Conservation (phyloP, 2,888 invertebrate species). For the Eudemis profundana region DNA sequence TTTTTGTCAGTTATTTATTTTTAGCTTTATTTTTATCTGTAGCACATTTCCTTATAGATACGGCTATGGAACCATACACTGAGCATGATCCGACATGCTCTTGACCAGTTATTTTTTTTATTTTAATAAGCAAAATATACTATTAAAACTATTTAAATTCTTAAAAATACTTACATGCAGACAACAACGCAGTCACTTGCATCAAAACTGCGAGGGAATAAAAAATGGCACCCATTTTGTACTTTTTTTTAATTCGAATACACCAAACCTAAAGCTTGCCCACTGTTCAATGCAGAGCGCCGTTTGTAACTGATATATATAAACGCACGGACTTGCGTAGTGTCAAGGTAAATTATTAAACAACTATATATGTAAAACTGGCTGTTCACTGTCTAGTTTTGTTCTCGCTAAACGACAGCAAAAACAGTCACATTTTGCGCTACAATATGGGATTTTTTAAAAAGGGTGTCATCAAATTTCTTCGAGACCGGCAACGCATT, state of each 20-base stretch:
- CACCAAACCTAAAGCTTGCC: conserved; percentile 54
- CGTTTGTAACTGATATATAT: conserved; percentile 54
- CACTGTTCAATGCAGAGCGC: conserved; percentile 51
- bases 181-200: conserved; percentile 53
- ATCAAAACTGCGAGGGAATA: conserved; percentile 52
- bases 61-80: no score
- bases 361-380: conserved; percentile 20
- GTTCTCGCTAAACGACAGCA: neutral
- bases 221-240: conserved; percentile 55
- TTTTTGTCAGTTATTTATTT: no score
- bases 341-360: conserved; percentile 51
- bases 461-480: no score
- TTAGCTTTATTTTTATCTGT: no score
- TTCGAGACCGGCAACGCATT: no score
- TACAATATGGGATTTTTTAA: no score
- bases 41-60: no score
- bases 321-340: conserved; percentile 50
- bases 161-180: conserved; percentile 57
- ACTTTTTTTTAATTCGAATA: conserved; percentile 43
- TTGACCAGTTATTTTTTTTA: no score
- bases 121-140: no score
- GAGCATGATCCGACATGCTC: no score
- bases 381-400: conserved; percentile 24
- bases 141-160: neutral
- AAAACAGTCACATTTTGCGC: no score